These are phyloP conservation scores for Eupithecia centaureata DNA, from an alignment of 2,888 invertebrate genomes.

Conservation along the genomic window DNA sequence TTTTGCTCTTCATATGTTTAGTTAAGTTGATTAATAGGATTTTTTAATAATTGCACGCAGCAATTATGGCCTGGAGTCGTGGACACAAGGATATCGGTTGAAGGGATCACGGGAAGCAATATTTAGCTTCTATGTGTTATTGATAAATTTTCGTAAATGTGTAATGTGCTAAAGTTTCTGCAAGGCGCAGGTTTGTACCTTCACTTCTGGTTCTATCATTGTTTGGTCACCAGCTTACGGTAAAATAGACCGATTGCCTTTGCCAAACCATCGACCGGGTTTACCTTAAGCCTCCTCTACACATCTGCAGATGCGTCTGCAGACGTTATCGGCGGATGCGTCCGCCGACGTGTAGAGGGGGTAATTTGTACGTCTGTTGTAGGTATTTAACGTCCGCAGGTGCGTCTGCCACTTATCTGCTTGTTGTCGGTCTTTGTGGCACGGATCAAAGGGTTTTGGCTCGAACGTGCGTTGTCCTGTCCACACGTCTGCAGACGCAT, in stretches of 20 bases:
- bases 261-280: not conserved
- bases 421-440: too few species aligned
- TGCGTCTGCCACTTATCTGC: too few species aligned
- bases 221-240: not conserved
- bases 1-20: constrained; percentile 65
- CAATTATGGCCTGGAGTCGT: constrained; percentile 84
- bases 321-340: too few species aligned
- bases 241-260: constrained; percentile 6
- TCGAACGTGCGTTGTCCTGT: too few species aligned
- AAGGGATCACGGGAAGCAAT: constrained; percentile 86
- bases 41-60: constrained; percentile 80
- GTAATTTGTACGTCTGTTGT: too few species aligned
- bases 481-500: too few species aligned
- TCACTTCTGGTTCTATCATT: not conserved
- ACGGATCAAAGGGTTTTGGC: too few species aligned
- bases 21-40: constrained; percentile 65
- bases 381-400: too few species aligned
- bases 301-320: too few species aligned
- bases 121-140: constrained; percentile 62
- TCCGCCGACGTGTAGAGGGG: too few species aligned
- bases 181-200: not conserved
- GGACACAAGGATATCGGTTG: constrained; percentile 85
- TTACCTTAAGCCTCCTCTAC: too few species aligned
- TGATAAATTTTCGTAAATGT: constrained; percentile 22
- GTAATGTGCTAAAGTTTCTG: constrained; percentile 5